These are phyloP conservation scores for Alethe castanea DNA, from an alignment of 2,113 vertebrate species.

Conservation along the genomic window DNA sequence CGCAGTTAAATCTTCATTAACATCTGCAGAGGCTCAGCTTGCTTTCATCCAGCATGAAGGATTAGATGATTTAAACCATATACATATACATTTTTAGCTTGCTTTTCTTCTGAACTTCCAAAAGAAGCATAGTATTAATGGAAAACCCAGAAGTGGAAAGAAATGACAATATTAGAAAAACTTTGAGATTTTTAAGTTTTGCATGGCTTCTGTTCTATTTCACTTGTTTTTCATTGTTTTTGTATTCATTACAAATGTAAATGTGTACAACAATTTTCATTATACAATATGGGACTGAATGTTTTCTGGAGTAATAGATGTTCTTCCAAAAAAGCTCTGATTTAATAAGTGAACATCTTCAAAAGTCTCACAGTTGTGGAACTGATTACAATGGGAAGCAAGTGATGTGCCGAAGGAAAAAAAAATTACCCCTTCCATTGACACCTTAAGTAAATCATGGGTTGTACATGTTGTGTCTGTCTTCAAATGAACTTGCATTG, in stretches of 20 bases:
- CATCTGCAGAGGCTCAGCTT: background rate
- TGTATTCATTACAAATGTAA: background rate
- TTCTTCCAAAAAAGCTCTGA: background rate
- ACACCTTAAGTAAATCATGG: background rate
- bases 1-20: conserved; percentile 14
- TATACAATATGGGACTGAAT: background rate
- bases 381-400: background rate
- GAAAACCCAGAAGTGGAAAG: background rate
- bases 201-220: background rate
- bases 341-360: background rate
- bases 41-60: background rate
- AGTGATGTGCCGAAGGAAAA: background rate
- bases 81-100: background rate
- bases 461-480: background rate
- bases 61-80: background rate
- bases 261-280: background rate
- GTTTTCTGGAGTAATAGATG: background rate
- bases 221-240: background rate
- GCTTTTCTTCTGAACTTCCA: background rate
- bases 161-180: background rate
- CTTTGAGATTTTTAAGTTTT: background rate
- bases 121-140: background rate
- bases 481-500: background rate
- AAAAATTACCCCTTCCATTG: background rate
- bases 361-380: background rate